Evolutionary conservation across 2,888 invertebrate species (phyloP).

Genomic region (Drosophila meridionalis): DNA sequence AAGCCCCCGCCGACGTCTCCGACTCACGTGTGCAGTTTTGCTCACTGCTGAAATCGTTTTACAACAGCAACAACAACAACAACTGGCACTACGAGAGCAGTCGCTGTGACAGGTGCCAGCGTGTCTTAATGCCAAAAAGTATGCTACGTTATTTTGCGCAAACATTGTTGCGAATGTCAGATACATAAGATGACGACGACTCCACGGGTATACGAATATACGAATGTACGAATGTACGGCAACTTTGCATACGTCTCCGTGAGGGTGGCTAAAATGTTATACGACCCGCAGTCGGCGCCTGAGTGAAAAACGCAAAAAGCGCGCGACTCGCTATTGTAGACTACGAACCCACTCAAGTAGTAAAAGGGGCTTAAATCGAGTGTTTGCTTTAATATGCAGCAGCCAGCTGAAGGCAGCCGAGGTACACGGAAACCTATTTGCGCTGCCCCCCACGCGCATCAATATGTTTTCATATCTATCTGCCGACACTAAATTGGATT

Average conservation of each 20-base stretch:
- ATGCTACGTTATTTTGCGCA: constrained; percentile 39
- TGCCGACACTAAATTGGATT: constrained; percentile 2
- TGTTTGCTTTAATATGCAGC: constrained; percentile 9
- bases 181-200: constrained; percentile 2
- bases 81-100: constrained; percentile 17
- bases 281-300: constrained; percentile 6
- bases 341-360: constrained; percentile 6
- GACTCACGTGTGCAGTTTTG: constrained; percentile 46
- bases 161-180: constrained; percentile 59
- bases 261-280: constrained; percentile 7
- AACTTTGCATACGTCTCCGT: constrained; percentile 9
- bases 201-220: too few species aligned
- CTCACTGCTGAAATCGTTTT: constrained; percentile 56
- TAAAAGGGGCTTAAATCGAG: constrained; percentile 15
- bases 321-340: constrained; percentile 2
- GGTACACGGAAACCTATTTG: not conserved
- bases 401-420: not conserved
- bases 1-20: not conserved
- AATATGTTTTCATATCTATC: not conserved
- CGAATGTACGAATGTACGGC: not conserved
- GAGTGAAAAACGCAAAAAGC: not conserved
- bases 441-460: not conserved
- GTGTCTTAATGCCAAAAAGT: constrained; percentile 37
- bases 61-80: constrained; percentile 29
- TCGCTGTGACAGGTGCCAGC: constrained; percentile 24